Base-by-base conservation (phyloP, 1,140 invertebrate genomes). In the Camponotus floridanus region DNA sequence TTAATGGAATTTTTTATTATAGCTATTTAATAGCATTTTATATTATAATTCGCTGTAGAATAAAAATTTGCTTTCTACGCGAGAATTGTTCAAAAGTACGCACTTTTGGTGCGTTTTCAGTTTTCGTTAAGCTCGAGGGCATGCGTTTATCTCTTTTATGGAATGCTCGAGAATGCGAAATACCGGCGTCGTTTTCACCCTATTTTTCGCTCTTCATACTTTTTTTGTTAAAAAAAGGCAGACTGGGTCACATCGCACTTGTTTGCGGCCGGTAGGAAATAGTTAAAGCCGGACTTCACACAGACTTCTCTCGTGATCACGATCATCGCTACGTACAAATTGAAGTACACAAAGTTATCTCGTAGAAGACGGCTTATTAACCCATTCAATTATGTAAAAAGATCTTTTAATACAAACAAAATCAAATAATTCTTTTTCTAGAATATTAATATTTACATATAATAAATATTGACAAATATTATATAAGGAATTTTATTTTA, bases 91-190 rank as follows among this genome's bases (percentile, higher is more conserved):
- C 13, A 36, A 13, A 57, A 76, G 26, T 61, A 65, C 45, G 45
- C 62, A 80, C 11, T 70, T 39, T 4, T 31, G 7, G 26, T 70
- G 33, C 51, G 65, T 79, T 80, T 67, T 48, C 21, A 80, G 13
- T 45, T 86, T 87, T 48, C 68, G 76, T 62, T 88, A 86, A 90
- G 84, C 81, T 87, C 73, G 70, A 86, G 80, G 45, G 88, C 83
- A 78, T 68, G 79, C 90, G 85, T 91, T 91, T 91, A 92, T 88
- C 91, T 88, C 85, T 92, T 92, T 92, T 92, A 83, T 74, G 67
- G 78, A 85, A 90, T 80, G 87, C 74, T 65, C 61, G 88, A 90
- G 91, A 91, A 92, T 90, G 87, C 85, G 71, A 91, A 92, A 87
- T 81, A 76, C 87, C 81, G 64, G 68, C 57, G 74, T 61, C 84